Conservation (phyloP, 2,888 invertebrate genomes). For the Homarus gammarus region DNA sequence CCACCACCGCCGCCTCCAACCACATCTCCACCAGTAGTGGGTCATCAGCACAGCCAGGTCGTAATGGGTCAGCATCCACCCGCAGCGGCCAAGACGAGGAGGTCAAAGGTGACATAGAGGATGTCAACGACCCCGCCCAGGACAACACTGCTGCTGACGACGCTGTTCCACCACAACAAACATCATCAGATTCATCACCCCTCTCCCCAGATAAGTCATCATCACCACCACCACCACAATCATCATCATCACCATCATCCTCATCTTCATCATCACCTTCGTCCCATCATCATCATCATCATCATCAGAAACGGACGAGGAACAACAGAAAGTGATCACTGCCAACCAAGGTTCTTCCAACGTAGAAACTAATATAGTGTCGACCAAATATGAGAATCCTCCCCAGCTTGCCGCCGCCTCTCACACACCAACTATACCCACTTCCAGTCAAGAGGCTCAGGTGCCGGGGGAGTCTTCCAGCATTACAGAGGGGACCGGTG, state of each 20-base stretch:
- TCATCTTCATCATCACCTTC: conserved; percentile 28
- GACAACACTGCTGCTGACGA: not conserved
- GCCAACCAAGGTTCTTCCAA: conserved; percentile 61
- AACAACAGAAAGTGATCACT: conserved; percentile 43
- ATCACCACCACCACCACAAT: conserved; percentile 11
- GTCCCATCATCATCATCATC: conserved; percentile 30
- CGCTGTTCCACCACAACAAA: not conserved
- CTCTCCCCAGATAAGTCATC: not conserved
- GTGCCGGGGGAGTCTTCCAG: conserved; percentile 55
- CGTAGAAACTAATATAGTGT: conserved; percentile 41
- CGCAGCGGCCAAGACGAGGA: not conserved
- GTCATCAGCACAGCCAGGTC: not conserved
- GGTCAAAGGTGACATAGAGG: not conserved
- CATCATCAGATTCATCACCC: not conserved
- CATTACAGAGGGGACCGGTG: not conserved
- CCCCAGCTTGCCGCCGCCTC: not conserved
- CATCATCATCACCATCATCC: conserved; percentile 31
- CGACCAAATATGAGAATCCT: not conserved
- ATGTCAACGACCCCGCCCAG: not conserved
- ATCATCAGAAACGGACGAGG: conserved; percentile 1
- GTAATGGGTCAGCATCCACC: not conserved
- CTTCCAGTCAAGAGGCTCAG: conserved; percentile 24
- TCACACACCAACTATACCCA: not conserved
- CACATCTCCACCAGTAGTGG: not conserved
- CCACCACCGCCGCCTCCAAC: conserved; percentile 5